Base-by-base conservation (phyloP, 2,888 invertebrate genomes). In the Strigamia crassipes region DNA sequence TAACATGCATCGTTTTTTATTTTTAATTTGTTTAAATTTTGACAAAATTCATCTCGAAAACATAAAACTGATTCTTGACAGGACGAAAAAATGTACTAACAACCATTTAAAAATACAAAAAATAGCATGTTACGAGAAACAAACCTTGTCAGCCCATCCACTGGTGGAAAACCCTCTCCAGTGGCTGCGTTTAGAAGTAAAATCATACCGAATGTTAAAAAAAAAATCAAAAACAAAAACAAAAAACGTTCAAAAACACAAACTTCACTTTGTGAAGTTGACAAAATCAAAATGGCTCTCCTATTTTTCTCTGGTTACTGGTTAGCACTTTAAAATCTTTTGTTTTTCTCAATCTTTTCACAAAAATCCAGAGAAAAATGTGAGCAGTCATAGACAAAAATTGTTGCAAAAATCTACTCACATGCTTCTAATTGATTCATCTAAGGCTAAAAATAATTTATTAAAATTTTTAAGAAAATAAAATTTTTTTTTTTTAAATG, bases 91-190 rank as follows among this genome's bases (percentile, higher is more conserved):
- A 23, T 51, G 1, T 46, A 80, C 41, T 42, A 80, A 80, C 31
- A 46, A 23, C 80, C 80, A 46, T 80, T 80, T 66, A 66, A 66
- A 66, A 66, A 61, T n/a, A 66, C 23, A 23, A 66, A 23, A 31
- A 66, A 23, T 9, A 66, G 27, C 66, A 66, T 66, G 80, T 80
- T 79, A 41, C 10, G 5, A 81, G 38, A 81, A 83, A 85, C 85
- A 84, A 84, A 85, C 85, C 85, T 85, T 84, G 79, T 85, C 83
- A 83, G 84, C 83, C 83, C 83, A 83, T 85, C 83, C 84, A 83
- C 82, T 83, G 83, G 84, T 83, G 82, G 83, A 83, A 82, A 84
- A 84, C 82, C 84, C 84, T 82, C 84, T 85, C 85, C 84, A 85
- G 41, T 83, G 83, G 85, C 85, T 85, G 85, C 85, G 82, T 84